Evolutionary conservation across 2,888 invertebrate genomes (phyloP).

Genomic region (Drosophila quinaria): DNA sequence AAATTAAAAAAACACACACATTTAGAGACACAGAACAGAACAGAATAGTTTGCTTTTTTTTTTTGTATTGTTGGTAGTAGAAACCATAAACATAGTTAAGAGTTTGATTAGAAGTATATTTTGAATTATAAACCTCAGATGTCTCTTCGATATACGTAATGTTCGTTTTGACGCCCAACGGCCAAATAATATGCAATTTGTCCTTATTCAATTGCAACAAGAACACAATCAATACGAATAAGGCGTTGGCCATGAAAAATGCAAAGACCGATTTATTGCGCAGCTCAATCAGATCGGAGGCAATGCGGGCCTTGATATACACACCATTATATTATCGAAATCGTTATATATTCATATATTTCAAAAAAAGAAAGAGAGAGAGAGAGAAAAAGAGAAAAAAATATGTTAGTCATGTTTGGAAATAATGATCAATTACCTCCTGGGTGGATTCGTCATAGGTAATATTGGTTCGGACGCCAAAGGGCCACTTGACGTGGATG

Average conservation of each 20-base stretch:
- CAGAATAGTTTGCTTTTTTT: slow-evolving; percentile 26
- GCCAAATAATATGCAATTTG: slow-evolving; percentile 98
- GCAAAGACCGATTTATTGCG: slow-evolving; percentile 99
- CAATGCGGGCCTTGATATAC: slow-evolving; percentile 91
- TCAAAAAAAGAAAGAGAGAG: slow-evolving; percentile 24
- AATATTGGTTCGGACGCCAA: slow-evolving; percentile 97
- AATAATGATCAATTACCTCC: slow-evolving; percentile 90
- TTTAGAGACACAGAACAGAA: slow-evolving; percentile 67
- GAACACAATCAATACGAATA: slow-evolving; percentile 99
- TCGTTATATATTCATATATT: slow-evolving; percentile 10
- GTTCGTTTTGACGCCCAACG: slow-evolving; percentile 97
- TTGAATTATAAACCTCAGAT: slow-evolving; percentile 90
- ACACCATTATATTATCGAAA: slow-evolving; percentile 17
- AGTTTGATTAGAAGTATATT: slow-evolving; percentile 28
- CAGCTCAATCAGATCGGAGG: slow-evolving; percentile 95
- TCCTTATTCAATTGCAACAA: slow-evolving; percentile 99
- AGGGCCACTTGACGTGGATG: slow-evolving; percentile 98
- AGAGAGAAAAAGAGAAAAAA: slow-evolving; percentile 68
- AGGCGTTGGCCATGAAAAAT: slow-evolving; percentile 99
- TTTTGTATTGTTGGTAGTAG: slow-evolving; percentile 42
- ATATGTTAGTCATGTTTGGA: slow-evolving; percentile 84
- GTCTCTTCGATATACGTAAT: slow-evolving; percentile 97
- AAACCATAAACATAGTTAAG: slow-evolving; percentile 29
- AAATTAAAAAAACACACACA: slow-evolving; percentile 50
- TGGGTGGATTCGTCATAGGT: slow-evolving; percentile 95